Evolutionary conservation across 2,113 vertebrate genomes (phyloP).

Genomic region (Athene cunicularia): DNA sequence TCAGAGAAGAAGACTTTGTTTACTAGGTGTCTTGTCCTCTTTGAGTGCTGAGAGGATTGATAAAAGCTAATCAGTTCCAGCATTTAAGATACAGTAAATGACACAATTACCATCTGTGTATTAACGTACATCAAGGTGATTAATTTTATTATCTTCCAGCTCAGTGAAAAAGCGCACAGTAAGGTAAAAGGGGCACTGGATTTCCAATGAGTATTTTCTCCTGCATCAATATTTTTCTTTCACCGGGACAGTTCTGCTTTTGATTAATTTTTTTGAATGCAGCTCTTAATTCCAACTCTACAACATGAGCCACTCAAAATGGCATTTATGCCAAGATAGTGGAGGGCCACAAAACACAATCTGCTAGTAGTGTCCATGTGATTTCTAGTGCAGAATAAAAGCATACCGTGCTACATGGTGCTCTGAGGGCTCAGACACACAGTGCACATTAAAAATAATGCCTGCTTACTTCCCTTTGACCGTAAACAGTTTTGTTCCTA

Average conservation of each 20-base stretch:
- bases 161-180: not conserved
- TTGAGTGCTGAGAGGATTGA: constrained; percentile 13
- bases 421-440: fast-evolving
- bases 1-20: constrained; percentile 53
- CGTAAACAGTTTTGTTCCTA: not conserved
- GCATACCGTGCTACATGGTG: too few relatives aligned
- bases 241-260: not conserved
- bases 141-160: constrained; percentile 9
- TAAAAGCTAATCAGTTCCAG: constrained; percentile 33
- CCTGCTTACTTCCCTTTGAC: not conserved
- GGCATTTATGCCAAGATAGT: not conserved
- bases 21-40: constrained; percentile 4
- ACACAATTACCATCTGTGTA: constrained; percentile 16
- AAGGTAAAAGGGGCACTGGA: not conserved
- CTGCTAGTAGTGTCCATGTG: not conserved
- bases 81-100: constrained; percentile 48
- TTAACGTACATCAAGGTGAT: constrained; percentile 16
- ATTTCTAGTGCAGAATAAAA: not conserved
- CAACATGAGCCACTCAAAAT: not conserved
- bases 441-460: not conserved
- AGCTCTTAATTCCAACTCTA: not conserved
- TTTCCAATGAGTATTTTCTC: not conserved
- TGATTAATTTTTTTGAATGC: not conserved
- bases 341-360: not conserved
- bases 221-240: not conserved